Percentiles rank a stretch among this genome's conserved stretches.
phyloP scores from a whole-genome alignment of 2,888 invertebrate species.

The Bombylius discolor region DNA sequence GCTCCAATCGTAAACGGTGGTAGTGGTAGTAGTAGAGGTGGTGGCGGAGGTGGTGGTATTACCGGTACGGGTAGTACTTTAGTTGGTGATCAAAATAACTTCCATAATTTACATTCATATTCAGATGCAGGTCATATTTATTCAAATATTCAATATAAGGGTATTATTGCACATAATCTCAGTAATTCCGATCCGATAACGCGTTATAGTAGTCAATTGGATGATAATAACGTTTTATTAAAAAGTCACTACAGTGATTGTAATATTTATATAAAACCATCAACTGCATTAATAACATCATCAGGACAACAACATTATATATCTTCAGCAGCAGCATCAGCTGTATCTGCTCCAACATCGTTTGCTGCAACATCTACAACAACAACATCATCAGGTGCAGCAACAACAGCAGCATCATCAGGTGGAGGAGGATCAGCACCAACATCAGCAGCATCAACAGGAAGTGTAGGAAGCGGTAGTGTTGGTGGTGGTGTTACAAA shows the following conservation, averaged over 20 bases:
- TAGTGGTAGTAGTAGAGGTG: constrained; percentile 14
- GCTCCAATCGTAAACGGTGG: constrained; percentile 20
- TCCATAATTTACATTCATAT: constrained; percentile 13
- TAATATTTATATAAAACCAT: constrained; percentile 27
- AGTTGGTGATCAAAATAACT: constrained; percentile 16
- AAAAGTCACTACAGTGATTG: constrained; percentile 34
- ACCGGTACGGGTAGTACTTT: constrained; percentile 15
- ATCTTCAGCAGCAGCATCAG: neutral
- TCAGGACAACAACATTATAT: neutral
- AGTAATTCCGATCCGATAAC: constrained; percentile 26
- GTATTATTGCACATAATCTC: constrained; percentile 20
- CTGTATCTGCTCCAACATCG: no score
- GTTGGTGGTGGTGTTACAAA: neutral
- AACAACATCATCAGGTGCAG: neutral
- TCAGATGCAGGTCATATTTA: constrained; percentile 15
- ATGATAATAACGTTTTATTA: constrained; percentile 20
- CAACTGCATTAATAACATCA: constrained; percentile 8
- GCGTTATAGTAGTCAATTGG: constrained; percentile 21
- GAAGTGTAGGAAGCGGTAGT: no score
- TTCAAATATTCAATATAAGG: constrained; percentile 16
- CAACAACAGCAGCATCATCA: no score
- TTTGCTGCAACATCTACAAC: neutral
- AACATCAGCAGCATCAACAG: neutral
- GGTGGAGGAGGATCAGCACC: neutral
- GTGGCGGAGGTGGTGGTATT: constrained; percentile 18